Base-by-base conservation (phyloP, 1,140 invertebrate species). In the Copidosoma floridanum region DNA sequence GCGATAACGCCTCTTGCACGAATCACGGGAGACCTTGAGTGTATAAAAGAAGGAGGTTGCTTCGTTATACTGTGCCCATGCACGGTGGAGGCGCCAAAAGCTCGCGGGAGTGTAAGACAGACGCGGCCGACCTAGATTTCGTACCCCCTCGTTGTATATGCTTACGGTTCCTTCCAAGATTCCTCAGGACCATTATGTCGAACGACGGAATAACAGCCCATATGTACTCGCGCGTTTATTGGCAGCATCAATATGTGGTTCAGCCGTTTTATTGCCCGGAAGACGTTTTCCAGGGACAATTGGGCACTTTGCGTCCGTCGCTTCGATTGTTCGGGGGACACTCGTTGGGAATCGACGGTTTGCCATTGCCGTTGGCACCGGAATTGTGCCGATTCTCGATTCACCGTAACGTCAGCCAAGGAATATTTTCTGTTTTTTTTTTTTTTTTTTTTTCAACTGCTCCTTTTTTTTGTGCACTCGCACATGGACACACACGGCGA, bases 121-220 rank as follows among this genome's bases (percentile, higher is more conserved):
- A 61, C 58, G 54, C 40, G 48, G 51, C 27, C 59, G 59, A 61
- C 58, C 58, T 51, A 60, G 51, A 60, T 61, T 56, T 32, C 54
- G 29, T 12, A 12, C 29, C 6, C 12, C 29, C 40, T 41, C 40
- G 40, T 6, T 20, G 14, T 16, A 10, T 8, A 6, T 41, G 18
- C 40, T 20, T 32, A n/a, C 18, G 32, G 38, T 32, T 61, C 51
- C 47, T 60, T 29, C 24, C 46, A 12, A 1, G 20, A 8, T 21
- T 51, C 47, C 35, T 43, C 52, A 6, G 38, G 38, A 18, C 50
- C 51, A 60, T 60, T 60, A 51, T 60, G 52, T 61, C 59, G 59
- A 61, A 61, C 52, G 46, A 55, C 51, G 48, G 58, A 61, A 51
- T 61, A 61, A 61, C 59, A 44, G 52, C 44, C 52, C 23, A 20